Conservation (phyloP, 2,113 vertebrate species). For the Peromyscus polionotus region DNA sequence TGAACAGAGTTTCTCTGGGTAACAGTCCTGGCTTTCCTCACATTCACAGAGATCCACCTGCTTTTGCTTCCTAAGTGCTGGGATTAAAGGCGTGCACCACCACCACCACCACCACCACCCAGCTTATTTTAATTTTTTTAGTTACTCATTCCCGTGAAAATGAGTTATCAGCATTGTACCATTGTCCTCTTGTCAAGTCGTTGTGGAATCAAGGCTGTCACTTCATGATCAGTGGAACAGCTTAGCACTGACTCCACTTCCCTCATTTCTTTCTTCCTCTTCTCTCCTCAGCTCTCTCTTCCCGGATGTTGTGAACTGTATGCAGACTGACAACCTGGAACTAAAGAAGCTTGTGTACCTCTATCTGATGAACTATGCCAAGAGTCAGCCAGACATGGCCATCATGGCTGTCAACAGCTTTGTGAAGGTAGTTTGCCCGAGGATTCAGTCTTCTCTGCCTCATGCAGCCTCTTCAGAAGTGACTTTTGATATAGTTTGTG, state of each 20-base stretch:
- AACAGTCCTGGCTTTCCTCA: not conserved
- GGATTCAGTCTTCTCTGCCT: not conserved
- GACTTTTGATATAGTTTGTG: not conserved
- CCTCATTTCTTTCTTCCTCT: not conserved
- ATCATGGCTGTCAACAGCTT: conserved; percentile 99
- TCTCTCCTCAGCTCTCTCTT: conserved; percentile 93
- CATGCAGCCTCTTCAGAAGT: conserved; percentile 5
- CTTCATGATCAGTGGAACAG: not conserved
- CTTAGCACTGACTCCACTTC: not conserved
- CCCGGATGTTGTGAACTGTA: conserved; percentile 99
- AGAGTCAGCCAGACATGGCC: conserved; percentile 99
- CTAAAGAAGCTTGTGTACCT: conserved; percentile 99
- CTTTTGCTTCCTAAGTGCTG: not conserved
- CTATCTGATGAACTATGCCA: conserved; percentile 99
- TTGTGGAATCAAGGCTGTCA: conserved; percentile 30
- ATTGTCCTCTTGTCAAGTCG: not conserved
- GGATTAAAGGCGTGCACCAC: not conserved
- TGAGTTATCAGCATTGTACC: not conserved
- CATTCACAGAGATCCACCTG: not conserved
- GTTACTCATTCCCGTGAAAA: conserved; percentile 11
- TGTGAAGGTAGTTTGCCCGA: conserved; percentile 93
- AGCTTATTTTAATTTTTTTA: not conserved
- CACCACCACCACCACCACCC: not conserved
- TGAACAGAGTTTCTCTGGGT: not conserved
- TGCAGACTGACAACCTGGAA: conserved; percentile 99